phyloP scores from a whole-genome alignment of 2,888 invertebrate species.

The Linnaemya tessellans region DNA sequence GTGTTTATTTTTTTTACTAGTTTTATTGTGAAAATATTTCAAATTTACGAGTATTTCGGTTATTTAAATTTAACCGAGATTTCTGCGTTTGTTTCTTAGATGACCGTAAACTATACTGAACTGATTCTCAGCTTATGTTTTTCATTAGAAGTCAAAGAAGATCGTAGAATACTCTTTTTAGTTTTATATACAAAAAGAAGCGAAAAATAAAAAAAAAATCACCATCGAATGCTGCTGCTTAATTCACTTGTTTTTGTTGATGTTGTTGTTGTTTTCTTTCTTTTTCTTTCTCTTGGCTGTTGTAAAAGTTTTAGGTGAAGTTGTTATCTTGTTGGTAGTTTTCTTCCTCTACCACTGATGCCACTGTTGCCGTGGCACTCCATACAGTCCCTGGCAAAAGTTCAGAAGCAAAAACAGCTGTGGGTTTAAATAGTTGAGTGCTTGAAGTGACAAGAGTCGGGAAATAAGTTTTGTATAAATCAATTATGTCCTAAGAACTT shows the following conservation, averaged over 20 bases:
- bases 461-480: too few species aligned
- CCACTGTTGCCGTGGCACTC: neutral
- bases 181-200: constrained; percentile 9
- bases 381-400: constrained; percentile 19
- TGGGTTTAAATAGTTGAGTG: too few species aligned
- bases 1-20: neutral
- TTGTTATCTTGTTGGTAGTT: constrained; percentile 36
- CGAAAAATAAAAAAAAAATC: constrained; percentile 46
- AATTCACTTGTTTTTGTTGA: constrained; percentile 35
- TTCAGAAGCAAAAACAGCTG: neutral
- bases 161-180: constrained; percentile 62
- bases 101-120: constrained; percentile 82
- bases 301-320: constrained; percentile 57
- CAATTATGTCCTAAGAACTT: too few species aligned
- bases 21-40: constrained; percentile 10
- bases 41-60: neutral
- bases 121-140: constrained; percentile 82
- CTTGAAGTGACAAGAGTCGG: too few species aligned
- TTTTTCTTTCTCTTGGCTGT: constrained; percentile 48
- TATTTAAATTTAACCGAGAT: constrained; percentile 67
- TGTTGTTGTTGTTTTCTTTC: constrained; percentile 24
- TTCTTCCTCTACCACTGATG: constrained; percentile 33
- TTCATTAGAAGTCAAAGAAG: constrained; percentile 81
- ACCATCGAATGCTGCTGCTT: constrained; percentile 57
- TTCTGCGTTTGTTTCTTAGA: constrained; percentile 82